Evolutionary conservation across 2,888 invertebrate species (phyloP), one percentile per base, ranked within the genome.

Genomic region (Microctonus aethiopoides): DNA sequence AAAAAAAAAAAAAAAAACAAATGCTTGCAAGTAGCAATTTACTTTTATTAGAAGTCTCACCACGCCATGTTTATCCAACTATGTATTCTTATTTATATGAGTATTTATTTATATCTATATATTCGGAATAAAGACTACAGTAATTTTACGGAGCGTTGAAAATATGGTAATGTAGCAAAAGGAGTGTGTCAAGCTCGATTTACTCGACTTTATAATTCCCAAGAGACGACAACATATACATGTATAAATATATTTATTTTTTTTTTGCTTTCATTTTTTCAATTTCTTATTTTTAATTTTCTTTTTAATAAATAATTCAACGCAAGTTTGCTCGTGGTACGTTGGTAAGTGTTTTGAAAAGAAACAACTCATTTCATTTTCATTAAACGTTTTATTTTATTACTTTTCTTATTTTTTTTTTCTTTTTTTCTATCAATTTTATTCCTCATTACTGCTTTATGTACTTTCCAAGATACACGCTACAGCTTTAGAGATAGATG

Each of bases 141-240:
- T 56, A 56, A 56, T 56, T 56, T 56, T 56, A 11, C 56, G 29
- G 26, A n/a, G 29, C 56, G 26, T 56, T 56, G 56, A 24, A 13
- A 56, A 26, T 56, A 56, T 56, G 56, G 56, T 56, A 56, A 56
- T 56, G 56, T 56, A 24, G 46, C 46, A 16, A 46, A 56, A 26
- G 6, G 56, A 56, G 56, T 26, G 56, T 56, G 26, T 56, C 56
- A 56, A 56, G 56, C 56, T 56, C 56, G 29, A 29, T 56, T 56
- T 26, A 56, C 56, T 56, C 26, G n/a, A 16, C 29, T 22, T 24
- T 29, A 56, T 56, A 56, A 56, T 56, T 56, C n/a, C 26, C 24
- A 56, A 9, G n/a, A 11, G 26, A 9, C 7, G 10, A 22, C 24
- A 10, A 26, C 56, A 26, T 20, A 4, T 46, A 39, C 5, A 39